Conservation (phyloP, 2,113 vertebrate genomes). For the Lampris megalopsis region DNA sequence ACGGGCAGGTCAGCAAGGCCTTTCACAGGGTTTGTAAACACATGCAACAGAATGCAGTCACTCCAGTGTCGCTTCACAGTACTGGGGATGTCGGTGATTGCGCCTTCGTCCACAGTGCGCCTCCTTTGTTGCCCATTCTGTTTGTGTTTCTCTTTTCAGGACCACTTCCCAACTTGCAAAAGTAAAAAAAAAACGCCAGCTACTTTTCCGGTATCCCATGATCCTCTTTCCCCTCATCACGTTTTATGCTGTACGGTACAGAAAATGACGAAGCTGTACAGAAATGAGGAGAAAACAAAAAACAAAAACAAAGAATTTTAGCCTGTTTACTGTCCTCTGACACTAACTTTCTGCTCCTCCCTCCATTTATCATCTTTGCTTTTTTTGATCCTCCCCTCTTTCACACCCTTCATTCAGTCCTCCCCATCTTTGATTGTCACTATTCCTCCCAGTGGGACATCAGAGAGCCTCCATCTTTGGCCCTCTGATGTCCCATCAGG, state of each 20-base stretch:
- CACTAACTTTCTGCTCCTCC: conserved; percentile 55
- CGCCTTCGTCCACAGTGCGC: conserved; percentile 92
- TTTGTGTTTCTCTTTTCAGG: conserved; percentile 66
- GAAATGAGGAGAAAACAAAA: conserved; percentile 10
- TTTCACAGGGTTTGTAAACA: conserved; percentile 99
- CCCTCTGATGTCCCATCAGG: conserved; percentile 43
- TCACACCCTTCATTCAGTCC: conserved; percentile 46
- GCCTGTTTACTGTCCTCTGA: conserved; percentile 62
- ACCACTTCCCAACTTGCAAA: conserved; percentile 70
- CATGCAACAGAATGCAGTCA: conserved; percentile 95
- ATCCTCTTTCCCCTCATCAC: conserved; percentile 65
- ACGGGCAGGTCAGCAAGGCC: conserved; percentile 97
- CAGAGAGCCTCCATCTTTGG: conserved; percentile 25
- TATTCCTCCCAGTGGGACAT: conserved; percentile 3
- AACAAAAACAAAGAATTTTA: conserved; percentile 44
- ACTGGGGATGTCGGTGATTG: conserved; percentile 91
- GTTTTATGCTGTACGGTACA: conserved; percentile 38
- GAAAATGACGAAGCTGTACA: conserved; percentile 63
- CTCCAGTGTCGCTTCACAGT: conserved; percentile 95
- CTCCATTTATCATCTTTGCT: conserved; percentile 62
- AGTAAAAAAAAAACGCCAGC: conserved; percentile 92
- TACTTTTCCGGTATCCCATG: conserved; percentile 81
- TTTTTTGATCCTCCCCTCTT: conserved; percentile 57
- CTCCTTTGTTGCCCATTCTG: conserved; percentile 86
- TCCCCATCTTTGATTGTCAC: conserved; percentile 31